These are phyloP conservation scores for Capromys pilorides DNA, from an alignment of 2,797 vertebrate genomes.

Conservation along the genomic window DNA sequence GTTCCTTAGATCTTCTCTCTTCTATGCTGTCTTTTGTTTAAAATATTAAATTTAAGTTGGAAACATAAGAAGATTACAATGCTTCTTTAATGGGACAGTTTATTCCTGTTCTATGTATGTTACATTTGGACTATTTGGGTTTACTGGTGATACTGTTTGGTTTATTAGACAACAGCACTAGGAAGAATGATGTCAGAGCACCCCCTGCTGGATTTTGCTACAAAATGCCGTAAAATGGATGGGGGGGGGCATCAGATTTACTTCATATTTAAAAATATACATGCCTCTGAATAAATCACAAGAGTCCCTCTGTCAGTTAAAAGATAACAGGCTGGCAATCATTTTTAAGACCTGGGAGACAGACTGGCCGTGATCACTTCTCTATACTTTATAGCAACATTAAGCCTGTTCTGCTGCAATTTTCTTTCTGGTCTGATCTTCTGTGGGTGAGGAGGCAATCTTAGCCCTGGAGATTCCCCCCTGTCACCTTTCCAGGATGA, in stretches of 20 bases:
- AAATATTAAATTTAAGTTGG: not conserved
- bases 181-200: not conserved
- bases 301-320: not conserved
- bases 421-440: not conserved
- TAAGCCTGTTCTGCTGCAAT: not conserved
- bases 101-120: not conserved
- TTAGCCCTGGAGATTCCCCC: not conserved
- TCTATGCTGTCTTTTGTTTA: not conserved
- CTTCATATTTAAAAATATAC: not conserved
- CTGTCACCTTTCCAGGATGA: not conserved
- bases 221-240: not conserved
- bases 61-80: not conserved
- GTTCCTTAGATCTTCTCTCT: not conserved
- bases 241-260: no score
- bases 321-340: not conserved
- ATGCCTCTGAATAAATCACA: not conserved
- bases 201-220: not conserved
- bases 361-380: not conserved
- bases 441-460: not conserved
- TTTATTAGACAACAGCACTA: not conserved
- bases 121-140: not conserved
- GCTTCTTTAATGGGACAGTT: no score
- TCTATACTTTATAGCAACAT: not conserved
- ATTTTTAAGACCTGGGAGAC: not conserved
- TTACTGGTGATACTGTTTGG: not conserved